Conservation (phyloP, 2,888 invertebrate species). For the Eumerus sabulonum region DNA sequence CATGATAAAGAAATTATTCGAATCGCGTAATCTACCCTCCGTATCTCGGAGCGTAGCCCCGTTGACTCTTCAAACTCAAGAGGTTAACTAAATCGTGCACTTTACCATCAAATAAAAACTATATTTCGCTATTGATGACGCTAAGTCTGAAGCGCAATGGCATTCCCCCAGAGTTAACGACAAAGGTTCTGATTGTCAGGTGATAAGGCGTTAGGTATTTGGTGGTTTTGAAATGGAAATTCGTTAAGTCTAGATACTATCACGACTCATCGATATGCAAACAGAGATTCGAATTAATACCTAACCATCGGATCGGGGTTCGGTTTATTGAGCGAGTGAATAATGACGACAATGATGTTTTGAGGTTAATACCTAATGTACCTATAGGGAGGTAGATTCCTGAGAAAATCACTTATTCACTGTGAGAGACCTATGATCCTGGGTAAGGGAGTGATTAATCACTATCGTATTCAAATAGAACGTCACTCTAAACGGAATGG, state of each 20-base stretch:
- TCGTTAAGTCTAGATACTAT: constrained; percentile 24
- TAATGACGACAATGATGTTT: constrained; percentile 20
- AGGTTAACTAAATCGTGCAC: constrained; percentile 52
- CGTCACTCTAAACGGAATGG: constrained; percentile 36
- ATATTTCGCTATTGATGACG: constrained; percentile 20
- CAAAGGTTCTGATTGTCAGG: constrained; percentile 64
- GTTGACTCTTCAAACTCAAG: constrained; percentile 52
- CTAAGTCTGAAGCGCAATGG: constrained; percentile 49
- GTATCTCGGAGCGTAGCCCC: constrained; percentile 35
- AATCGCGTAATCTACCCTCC: constrained; percentile 53
- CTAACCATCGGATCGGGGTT: constrained; percentile 42
- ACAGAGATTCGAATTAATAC: constrained; percentile 45
- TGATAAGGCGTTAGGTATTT: constrained; percentile 49
- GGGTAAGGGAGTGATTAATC: constrained; percentile 55
- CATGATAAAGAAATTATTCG: constrained; percentile 11
- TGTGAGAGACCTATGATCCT: constrained; percentile 54
- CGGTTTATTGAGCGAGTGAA: constrained; percentile 32
- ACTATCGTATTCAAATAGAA: constrained; percentile 52
- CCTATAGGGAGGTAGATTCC: constrained; percentile 22
- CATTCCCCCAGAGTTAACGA: constrained; percentile 43
- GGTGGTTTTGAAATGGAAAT: constrained; percentile 46
- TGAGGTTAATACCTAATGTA: constrained; percentile 5
- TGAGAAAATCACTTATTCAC: constrained; percentile 61
- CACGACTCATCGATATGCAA: constrained; percentile 55
- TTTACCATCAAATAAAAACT: constrained; percentile 16